These are phyloP conservation scores for Acinonyx jubatus DNA, from an alignment of 2,113 vertebrate genomes.

Conservation along the genomic window DNA sequence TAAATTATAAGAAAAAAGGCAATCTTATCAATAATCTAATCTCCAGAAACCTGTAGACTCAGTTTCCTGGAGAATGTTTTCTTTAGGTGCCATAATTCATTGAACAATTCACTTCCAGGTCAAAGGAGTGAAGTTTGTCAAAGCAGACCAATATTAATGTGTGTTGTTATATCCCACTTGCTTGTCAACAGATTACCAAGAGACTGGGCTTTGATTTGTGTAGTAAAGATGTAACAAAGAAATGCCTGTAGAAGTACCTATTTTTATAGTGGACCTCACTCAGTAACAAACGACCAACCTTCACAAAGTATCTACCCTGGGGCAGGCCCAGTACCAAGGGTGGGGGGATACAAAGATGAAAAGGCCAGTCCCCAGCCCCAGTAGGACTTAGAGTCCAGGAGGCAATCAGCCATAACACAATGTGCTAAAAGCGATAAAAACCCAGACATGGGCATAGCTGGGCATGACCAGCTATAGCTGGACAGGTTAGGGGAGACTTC, in stretches of 20 bases:
- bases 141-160: neutral
- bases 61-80: neutral
- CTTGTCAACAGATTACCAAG: neutral
- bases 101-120: neutral
- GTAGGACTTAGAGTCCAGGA: neutral
- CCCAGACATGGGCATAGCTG: neutral
- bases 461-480: neutral
- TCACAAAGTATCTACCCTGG: neutral
- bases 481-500: neutral
- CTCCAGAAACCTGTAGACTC: too few relatives aligned
- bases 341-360: neutral
- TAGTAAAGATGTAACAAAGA: neutral
- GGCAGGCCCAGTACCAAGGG: neutral
- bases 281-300: fast-evolving
- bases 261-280: neutral
- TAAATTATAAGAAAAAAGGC: too few relatives aligned
- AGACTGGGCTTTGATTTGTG: neutral
- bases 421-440: neutral
- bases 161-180: neutral
- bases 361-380: neutral
- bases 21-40: too few relatives aligned
- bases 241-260: fast-evolving
- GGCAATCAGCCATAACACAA: neutral
- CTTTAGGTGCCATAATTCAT: neutral
- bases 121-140: neutral